Evolutionary conservation across 2,888 invertebrate species (phyloP).

Genomic region (Cephus spinipes): DNA sequence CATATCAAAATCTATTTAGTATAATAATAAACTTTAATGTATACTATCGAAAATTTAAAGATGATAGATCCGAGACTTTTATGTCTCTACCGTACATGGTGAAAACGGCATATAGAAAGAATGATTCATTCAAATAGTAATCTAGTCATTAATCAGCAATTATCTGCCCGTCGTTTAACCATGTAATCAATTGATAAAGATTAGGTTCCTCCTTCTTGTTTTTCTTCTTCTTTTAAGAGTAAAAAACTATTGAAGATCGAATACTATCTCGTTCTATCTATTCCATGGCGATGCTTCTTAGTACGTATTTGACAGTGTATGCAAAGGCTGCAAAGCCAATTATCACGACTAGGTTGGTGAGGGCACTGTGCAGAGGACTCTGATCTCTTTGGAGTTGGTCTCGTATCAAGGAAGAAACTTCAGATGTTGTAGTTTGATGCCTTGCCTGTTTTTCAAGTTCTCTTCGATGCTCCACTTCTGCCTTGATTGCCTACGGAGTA

Average conservation of each 20-base stretch:
- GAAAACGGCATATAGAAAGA: not conserved
- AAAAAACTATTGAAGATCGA: not conserved
- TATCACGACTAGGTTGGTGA: constrained; percentile 89
- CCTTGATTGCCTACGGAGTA: constrained; percentile 60
- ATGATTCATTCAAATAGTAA: not conserved
- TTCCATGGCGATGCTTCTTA: constrained; percentile 79
- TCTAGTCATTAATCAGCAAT: not conserved
- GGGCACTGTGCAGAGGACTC: constrained; percentile 80
- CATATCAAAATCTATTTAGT: constrained; percentile 42
- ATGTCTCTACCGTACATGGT: not conserved
- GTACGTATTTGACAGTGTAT: constrained; percentile 92
- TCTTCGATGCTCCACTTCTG: constrained; percentile 66
- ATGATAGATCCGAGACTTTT: not conserved
- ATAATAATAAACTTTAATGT: constrained; percentile 11
- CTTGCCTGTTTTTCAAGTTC: constrained; percentile 67
- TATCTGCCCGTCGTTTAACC: not conserved
- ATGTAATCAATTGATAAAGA: constrained; percentile 21
- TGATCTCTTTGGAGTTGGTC: constrained; percentile 66
- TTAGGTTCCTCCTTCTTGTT: not conserved
- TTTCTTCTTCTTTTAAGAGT: constrained; percentile 20
- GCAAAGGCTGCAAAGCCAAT: constrained; percentile 93
- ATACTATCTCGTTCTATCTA: constrained; percentile 43
- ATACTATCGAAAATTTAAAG: constrained; percentile 25
- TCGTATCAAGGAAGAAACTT: constrained; percentile 55
- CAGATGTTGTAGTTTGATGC: constrained; percentile 56